Conservation (phyloP, 2,113 vertebrate genomes). For the Morone chrysops region DNA sequence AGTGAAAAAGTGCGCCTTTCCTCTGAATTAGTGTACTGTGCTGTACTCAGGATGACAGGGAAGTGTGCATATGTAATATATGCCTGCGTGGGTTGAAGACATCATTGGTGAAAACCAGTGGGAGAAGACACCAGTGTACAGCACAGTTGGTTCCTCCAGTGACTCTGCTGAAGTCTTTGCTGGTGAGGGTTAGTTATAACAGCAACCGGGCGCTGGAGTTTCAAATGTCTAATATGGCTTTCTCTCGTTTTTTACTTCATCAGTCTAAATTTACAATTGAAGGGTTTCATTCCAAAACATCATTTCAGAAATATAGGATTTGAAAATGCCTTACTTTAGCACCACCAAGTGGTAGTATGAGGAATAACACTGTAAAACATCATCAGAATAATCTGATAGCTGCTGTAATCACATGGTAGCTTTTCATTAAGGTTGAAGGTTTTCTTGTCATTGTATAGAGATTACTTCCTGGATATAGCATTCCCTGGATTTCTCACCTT, state of each 20-base stretch:
- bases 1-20: background rate
- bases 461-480: background rate
- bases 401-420: background rate
- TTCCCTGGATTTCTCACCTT: background rate
- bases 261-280: background rate
- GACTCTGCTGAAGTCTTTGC: background rate
- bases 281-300: conserved; percentile 32
- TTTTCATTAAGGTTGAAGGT: background rate
- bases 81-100: background rate
- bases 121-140: background rate
- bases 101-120: background rate
- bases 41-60: background rate
- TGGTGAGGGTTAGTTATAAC: background rate
- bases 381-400: background rate
- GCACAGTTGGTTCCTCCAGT: background rate
- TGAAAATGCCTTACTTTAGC: background rate
- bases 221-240: conserved; percentile 5
- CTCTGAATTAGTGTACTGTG: background rate
- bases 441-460: background rate
- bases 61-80: background rate
- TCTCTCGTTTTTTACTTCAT: background rate
- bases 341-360: background rate
- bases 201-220: background rate
- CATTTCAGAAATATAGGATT: background rate
- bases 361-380: background rate